Percentiles rank a stretch among this genome's conserved stretches.
Evolutionary conservation across 2,888 invertebrate genomes (phyloP).

Genomic region (Carpatolechia fugitivella): DNA sequence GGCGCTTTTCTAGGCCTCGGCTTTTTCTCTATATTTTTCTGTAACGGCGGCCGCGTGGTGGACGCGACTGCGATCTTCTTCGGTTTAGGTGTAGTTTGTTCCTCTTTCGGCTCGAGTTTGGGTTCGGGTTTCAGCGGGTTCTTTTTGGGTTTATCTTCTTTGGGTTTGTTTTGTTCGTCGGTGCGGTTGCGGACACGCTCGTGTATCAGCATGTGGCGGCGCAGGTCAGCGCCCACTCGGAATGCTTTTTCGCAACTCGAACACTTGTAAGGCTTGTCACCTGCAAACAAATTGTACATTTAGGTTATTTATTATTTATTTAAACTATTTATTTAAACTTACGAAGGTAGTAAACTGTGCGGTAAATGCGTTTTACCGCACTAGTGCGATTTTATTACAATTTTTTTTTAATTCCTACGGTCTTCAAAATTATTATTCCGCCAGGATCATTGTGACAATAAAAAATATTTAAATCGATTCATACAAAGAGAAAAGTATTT

Average conservation of each 20-base stretch:
- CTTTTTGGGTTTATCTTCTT: slow-evolving; percentile 24
- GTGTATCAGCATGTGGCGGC: slow-evolving; percentile 88
- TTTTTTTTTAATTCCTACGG: too few relatives aligned
- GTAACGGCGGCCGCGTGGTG: slow-evolving; percentile 20
- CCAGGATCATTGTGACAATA: too few relatives aligned
- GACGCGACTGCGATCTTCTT: slow-evolving; percentile 28
- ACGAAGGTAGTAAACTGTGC: too few relatives aligned
- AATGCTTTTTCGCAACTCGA: slow-evolving; percentile 89
- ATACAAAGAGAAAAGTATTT: too few relatives aligned
- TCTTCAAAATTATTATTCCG: too few relatives aligned
- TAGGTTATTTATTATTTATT: too few relatives aligned
- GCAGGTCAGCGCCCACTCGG: slow-evolving; percentile 90
- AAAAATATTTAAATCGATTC: too few relatives aligned
- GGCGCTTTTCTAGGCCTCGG: slow-evolving; percentile 34
- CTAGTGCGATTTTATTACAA: too few relatives aligned
- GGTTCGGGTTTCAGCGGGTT: slow-evolving; percentile 19
- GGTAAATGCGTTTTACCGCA: too few relatives aligned
- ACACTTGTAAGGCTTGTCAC: slow-evolving; percentile 88
- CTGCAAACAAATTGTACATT: slow-evolving; percentile 57
- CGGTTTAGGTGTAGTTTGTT: slow-evolving; percentile 14
- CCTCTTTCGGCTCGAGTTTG: slow-evolving; percentile 2
- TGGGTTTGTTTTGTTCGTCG: slow-evolving; percentile 30
- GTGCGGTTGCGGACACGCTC: slow-evolving; percentile 48
- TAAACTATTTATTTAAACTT: too few relatives aligned
- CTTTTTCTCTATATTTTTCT: slow-evolving; percentile 35